Percentiles rank a stretch among this genome's conserved stretches.
Conservation (phyloP, 2,113 vertebrate species). For the Centrocercus urophasianus region DNA sequence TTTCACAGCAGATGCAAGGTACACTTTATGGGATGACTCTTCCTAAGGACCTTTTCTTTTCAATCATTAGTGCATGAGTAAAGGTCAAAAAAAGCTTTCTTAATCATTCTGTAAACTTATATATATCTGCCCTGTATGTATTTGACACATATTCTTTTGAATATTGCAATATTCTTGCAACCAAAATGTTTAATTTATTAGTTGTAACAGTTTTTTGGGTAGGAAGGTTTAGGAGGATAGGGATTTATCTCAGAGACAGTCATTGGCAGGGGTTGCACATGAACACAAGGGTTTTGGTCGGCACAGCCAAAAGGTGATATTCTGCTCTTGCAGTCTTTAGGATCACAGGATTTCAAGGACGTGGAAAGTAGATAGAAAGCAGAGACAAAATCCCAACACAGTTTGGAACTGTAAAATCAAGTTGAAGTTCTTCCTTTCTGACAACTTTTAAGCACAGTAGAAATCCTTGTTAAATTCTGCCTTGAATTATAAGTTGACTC, state of each 20-base stretch:
- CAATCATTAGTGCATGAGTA: rapidly evolving
- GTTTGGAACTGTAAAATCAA: background rate
- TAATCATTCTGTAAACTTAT: background rate
- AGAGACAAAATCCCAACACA: background rate
- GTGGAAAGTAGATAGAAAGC: background rate
- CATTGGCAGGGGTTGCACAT: background rate
- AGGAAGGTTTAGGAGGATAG: background rate
- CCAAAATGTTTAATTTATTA: background rate
- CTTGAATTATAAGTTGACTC: background rate
- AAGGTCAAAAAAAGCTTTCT: background rate
- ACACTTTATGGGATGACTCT: background rate
- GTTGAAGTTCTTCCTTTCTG: background rate
- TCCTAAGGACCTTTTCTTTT: background rate
- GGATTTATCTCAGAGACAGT: background rate
- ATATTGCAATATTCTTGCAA: background rate
- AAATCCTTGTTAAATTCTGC: background rate
- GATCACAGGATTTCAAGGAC: background rate
- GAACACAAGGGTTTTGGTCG: background rate
- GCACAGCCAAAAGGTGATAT: background rate
- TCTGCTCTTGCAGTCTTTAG: background rate
- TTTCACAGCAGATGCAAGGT: background rate
- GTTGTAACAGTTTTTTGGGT: background rate
- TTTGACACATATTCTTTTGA: background rate
- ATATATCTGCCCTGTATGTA: background rate
- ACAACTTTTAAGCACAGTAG: background rate